A percentile compares a stretch with the other conserved stretches of the same genome.
phyloP scores from a whole-genome alignment of 2,113 vertebrate species.

The Gadus macrocephalus region DNA sequence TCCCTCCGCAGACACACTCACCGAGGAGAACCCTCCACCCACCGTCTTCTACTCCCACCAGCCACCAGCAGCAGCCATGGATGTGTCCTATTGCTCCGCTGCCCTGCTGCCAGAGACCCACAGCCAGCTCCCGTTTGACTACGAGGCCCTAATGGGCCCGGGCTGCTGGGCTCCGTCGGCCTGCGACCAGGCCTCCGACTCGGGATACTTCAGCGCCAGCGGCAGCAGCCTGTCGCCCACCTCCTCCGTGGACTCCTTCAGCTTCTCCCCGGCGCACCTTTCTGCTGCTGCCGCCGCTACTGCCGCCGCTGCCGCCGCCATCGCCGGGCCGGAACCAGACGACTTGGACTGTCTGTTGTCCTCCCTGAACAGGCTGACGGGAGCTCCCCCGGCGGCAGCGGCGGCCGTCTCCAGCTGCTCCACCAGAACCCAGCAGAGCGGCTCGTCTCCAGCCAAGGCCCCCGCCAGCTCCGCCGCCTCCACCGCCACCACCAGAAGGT shows the following conservation, averaged over 20 bases:
- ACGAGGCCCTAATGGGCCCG: not conserved
- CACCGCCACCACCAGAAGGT: no score
- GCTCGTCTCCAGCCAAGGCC: no score
- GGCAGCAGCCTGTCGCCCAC: conserved; percentile 64
- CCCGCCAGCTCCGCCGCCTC: no score
- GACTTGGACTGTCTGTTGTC: no score
- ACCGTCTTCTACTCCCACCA: not conserved
- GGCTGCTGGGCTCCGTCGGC: conserved; percentile 40
- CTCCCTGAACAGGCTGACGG: no score
- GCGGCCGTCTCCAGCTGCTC: no score
- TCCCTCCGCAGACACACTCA: conserved; percentile 36
- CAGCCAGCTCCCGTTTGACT: conserved; percentile 18
- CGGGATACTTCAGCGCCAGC: conserved; percentile 68
- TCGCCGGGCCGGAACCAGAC: conserved; percentile 53
- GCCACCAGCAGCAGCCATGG: conserved; percentile 56
- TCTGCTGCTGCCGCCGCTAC: no score
- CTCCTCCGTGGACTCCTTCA: conserved; percentile 9
- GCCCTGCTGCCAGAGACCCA: conserved; percentile 31
- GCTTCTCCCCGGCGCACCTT: no score
- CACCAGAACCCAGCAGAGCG: no score
- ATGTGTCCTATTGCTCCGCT: conserved; percentile 36
- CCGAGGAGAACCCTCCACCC: not conserved
- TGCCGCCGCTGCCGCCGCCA: no score
- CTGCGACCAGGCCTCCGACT: conserved; percentile 66
- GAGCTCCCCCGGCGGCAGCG: no score